Evolutionary conservation across 2,888 invertebrate genomes (phyloP).

Genomic region (Tetranychus truncatus): DNA sequence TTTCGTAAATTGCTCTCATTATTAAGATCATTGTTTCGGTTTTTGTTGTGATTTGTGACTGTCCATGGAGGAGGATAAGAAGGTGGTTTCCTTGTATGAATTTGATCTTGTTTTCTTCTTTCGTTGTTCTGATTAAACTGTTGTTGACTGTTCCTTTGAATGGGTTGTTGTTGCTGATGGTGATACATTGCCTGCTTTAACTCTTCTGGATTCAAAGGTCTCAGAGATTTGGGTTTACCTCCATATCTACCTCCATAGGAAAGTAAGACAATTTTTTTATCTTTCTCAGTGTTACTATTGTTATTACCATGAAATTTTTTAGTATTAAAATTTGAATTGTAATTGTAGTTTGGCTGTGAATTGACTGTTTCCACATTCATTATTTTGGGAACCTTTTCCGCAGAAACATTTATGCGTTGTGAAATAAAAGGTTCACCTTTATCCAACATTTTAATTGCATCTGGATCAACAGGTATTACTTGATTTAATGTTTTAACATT

Average conservation of each 20-base stretch:
- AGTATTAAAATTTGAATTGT: background rate
- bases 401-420: background rate
- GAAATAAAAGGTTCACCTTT: background rate
- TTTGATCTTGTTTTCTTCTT: background rate
- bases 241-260: background rate
- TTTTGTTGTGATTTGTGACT: background rate
- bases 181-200: background rate
- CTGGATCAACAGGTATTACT: background rate
- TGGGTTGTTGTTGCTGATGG: background rate
- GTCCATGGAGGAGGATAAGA: background rate
- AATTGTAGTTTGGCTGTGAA: background rate
- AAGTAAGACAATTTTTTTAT: background rate
- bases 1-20: background rate
- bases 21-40: background rate
- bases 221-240: background rate
- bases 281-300: background rate
- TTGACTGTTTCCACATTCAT: background rate
- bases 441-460: background rate
- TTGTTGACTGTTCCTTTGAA: background rate
- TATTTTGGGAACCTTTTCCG: background rate
- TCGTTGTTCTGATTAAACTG: background rate
- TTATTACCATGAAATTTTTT: no score
- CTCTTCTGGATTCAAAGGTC: background rate
- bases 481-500: background rate
- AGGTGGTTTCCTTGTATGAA: background rate